These are phyloP conservation scores for Nixonia krombeini DNA, from an alignment of 1,140 invertebrate species.

Conservation along the genomic window DNA sequence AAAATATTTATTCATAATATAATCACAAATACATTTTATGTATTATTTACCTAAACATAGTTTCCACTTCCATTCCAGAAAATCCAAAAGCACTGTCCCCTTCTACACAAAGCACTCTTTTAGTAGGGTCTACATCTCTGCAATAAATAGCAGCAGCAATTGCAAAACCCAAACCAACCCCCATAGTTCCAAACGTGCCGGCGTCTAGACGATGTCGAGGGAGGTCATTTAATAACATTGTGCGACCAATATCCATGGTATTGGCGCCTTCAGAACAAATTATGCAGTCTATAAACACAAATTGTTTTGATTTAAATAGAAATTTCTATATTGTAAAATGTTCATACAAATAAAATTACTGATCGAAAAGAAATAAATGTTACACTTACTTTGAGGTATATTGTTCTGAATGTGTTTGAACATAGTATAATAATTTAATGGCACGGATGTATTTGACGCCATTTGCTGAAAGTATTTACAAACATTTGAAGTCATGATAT, in stretches of 20 bases:
- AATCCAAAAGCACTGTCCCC: slow-evolving; percentile 98
- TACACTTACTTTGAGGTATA: slow-evolving; percentile 75
- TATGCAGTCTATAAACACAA: slow-evolving; percentile 79
- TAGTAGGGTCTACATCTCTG: slow-evolving; percentile 82
- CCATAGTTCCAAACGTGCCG: slow-evolving; percentile 98
- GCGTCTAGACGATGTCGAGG: slow-evolving; percentile 90
- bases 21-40: too few relatives aligned
- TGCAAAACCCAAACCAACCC: slow-evolving; percentile 94
- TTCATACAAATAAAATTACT: too few relatives aligned
- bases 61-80: slow-evolving; percentile 98
- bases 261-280: slow-evolving; percentile 99
- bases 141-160: slow-evolving; percentile 93
- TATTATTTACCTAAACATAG: slow-evolving; percentile 81
- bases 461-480: slow-evolving; percentile 68
- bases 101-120: slow-evolving; percentile 89
- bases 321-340: too few relatives aligned
- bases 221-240: slow-evolving; percentile 85
- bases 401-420: slow-evolving; percentile 84
- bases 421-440: slow-evolving; percentile 94
- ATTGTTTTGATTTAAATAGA: slow-evolving; percentile 7
- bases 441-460: slow-evolving; percentile 77
- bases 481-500: neutral
- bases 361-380: neutral
- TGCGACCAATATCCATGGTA: slow-evolving; percentile 97
- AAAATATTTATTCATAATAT: too few relatives aligned